Conservation (phyloP, 2,797 vertebrate species). For the Tragopan temminckii region DNA sequence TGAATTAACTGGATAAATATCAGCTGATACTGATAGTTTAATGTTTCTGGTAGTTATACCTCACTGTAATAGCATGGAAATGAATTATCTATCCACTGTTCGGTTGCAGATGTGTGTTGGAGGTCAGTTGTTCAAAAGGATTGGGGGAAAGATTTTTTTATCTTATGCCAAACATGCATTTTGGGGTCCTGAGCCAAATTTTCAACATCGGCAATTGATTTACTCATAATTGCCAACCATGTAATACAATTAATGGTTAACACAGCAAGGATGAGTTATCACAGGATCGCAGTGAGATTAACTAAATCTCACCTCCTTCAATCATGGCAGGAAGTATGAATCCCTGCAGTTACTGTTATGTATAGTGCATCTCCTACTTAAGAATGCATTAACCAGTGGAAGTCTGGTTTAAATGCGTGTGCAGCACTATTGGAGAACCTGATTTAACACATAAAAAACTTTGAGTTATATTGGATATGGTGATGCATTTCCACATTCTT, state of each 20-base stretch:
- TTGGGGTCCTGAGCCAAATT: slow-evolving; percentile 62
- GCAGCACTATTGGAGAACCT: slow-evolving; percentile 11
- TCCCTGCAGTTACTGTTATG: not conserved
- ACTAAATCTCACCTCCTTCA: slow-evolving; percentile 32
- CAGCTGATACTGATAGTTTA: slow-evolving; percentile 77
- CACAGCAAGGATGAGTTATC: slow-evolving; percentile 19
- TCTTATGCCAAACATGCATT: slow-evolving; percentile 42
- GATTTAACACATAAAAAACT: slow-evolving; percentile 10
- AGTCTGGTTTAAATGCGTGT: slow-evolving; percentile 14
- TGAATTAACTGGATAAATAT: slow-evolving; percentile 79
- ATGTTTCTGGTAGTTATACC: slow-evolving; percentile 80
- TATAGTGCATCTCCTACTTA: not conserved
- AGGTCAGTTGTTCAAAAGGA: slow-evolving; percentile 53
- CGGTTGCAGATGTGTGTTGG: slow-evolving; percentile 68
- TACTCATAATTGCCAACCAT: slow-evolving; percentile 49
- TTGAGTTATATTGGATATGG: slow-evolving; percentile 37
- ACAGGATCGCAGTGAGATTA: slow-evolving; percentile 23
- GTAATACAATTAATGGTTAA: slow-evolving; percentile 23
- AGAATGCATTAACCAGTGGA: slow-evolving; percentile 9
- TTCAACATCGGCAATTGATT: slow-evolving; percentile 6
- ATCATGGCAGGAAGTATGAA: not conserved
- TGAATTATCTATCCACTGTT: slow-evolving; percentile 75
- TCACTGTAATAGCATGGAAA: slow-evolving; percentile 84
- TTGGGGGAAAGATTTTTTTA: not conserved
- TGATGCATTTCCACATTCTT: slow-evolving; percentile 67